Percentiles rank a stretch among this genome's conserved stretches.
phyloP scores from a whole-genome alignment of 2,113 vertebrate genomes.

The Paedocypris sp. region DNA sequence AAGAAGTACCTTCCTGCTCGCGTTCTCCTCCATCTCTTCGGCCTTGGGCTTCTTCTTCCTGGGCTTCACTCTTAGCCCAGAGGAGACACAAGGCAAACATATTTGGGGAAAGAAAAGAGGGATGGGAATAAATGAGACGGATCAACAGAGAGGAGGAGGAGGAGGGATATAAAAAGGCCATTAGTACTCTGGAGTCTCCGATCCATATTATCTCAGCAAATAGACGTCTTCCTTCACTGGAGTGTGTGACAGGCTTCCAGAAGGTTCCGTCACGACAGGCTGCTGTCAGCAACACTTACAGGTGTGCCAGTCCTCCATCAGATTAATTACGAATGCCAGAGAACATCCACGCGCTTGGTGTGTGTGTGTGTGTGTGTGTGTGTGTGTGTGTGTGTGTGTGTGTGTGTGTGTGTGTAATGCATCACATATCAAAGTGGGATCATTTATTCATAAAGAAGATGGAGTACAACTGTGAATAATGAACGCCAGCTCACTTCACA shows the following conservation, averaged over 20 bases:
- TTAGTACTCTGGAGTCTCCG: background rate
- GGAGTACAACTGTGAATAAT: slow-evolving; percentile 47
- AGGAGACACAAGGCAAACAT: background rate
- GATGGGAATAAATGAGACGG: background rate
- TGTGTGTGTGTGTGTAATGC: slow-evolving; percentile 49
- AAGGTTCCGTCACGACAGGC: slow-evolving; percentile 40
- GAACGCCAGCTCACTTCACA: slow-evolving; percentile 37
- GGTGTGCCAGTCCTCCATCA: slow-evolving; percentile 43
- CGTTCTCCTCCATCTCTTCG: slow-evolving; percentile 22
- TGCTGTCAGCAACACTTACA: slow-evolving; percentile 40
- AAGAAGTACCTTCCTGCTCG: slow-evolving; percentile 46
- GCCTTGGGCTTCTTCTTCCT: slow-evolving; percentile 34
- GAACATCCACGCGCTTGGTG: slow-evolving; percentile 41
- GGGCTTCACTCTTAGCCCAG: slow-evolving; percentile 25
- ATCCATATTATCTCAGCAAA: background rate
- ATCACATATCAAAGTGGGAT: slow-evolving; percentile 52
- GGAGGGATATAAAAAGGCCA: background rate
- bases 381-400: slow-evolving; percentile 47
- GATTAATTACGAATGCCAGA: slow-evolving; percentile 53
- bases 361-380: slow-evolving; percentile 49
- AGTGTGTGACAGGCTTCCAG: slow-evolving; percentile 32
- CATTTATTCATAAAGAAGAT: slow-evolving; percentile 59
- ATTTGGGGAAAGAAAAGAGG: background rate
- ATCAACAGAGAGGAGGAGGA: too few relatives aligned
- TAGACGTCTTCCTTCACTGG: slow-evolving; percentile 3